These are phyloP conservation scores for Raphicerus campestris DNA, from an alignment of 2,113 vertebrate species.

Conservation along the genomic window DNA sequence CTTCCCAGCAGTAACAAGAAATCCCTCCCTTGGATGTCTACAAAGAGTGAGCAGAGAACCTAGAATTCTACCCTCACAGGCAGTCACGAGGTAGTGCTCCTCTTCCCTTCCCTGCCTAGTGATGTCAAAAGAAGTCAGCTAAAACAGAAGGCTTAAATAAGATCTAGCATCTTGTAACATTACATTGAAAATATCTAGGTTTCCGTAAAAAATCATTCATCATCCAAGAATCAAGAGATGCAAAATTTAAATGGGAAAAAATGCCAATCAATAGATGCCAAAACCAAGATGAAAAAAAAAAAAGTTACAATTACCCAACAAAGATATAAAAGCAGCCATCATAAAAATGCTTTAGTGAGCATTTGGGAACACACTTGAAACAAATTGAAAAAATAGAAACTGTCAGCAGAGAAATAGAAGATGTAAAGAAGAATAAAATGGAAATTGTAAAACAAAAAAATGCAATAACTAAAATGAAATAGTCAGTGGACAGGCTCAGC, in stretches of 20 bases:
- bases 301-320: not conserved
- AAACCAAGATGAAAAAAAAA: not conserved
- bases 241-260: not conserved
- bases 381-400: not conserved
- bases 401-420: not conserved
- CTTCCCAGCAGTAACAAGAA: not conserved
- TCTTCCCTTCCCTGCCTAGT: not conserved
- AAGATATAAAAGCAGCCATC: not conserved
- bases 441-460: not conserved
- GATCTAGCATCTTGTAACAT: not conserved
- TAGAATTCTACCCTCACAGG: not conserved
- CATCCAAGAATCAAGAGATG: not conserved
- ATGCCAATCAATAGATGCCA: not conserved
- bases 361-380: not conserved
- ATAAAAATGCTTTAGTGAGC: not conserved
- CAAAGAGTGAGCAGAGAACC: not conserved
- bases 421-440: not conserved
- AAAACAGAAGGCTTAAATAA: not conserved
- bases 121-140: not conserved
- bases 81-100: not conserved
- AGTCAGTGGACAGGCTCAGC: not conserved
- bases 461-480: not conserved
- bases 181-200: not conserved
- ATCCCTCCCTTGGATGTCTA: not conserved
- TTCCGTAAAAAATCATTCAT: not conserved